These are phyloP conservation scores for Eptatretus atami DNA, from an alignment of 2,797 vertebrate genomes.

Conservation along the genomic window DNA sequence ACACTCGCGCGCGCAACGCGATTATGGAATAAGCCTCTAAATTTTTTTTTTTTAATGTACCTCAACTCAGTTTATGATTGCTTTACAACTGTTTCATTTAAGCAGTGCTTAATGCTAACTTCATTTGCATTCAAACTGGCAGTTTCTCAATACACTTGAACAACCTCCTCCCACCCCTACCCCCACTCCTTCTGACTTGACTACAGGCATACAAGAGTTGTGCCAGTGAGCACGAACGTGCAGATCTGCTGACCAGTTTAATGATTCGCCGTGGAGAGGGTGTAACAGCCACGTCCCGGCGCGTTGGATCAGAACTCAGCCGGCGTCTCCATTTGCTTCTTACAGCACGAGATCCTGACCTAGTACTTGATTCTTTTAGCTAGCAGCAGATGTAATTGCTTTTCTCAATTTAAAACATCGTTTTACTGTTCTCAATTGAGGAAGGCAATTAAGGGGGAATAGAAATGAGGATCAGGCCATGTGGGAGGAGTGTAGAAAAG, in stretches of 20 bases:
- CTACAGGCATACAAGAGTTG: slow-evolving; percentile 32
- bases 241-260: slow-evolving; percentile 31
- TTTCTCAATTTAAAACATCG: too few species aligned
- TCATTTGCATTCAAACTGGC: neutral
- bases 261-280: slow-evolving; percentile 39
- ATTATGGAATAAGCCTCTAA: too few species aligned
- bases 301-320: slow-evolving; percentile 44
- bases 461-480: too few species aligned
- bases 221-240: slow-evolving; percentile 18
- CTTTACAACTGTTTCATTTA: neutral
- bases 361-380: slow-evolving; percentile 21
- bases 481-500: too few species aligned
- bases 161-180: too few species aligned
- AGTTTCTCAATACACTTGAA: neutral
- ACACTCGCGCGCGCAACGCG: too few species aligned
- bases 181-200: neutral
- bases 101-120: neutral
- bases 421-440: too few species aligned
- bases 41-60: too few species aligned
- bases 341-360: slow-evolving; percentile 25
- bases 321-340: slow-evolving; percentile 37
- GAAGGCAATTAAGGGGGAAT: too few species aligned
- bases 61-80: neutral
- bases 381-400: slow-evolving; percentile 8
- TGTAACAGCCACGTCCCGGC: slow-evolving; percentile 33